These are phyloP conservation scores for Prietella phreatophila DNA, from an alignment of 2,113 vertebrate genomes.

Conservation along the genomic window DNA sequence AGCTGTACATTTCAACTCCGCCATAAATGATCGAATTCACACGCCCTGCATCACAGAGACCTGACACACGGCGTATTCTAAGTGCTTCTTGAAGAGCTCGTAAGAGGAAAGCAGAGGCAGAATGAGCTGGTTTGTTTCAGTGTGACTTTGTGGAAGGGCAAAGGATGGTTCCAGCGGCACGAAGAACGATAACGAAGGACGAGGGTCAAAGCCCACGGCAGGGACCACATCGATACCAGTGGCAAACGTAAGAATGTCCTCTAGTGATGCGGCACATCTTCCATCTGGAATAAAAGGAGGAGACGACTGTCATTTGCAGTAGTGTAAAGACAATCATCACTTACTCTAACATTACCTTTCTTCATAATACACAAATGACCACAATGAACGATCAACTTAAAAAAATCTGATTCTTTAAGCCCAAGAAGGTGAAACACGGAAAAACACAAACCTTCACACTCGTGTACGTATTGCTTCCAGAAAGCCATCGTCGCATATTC, in stretches of 20 bases:
- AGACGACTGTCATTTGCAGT: not conserved
- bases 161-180: constrained; percentile 48
- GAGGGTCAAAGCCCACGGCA: constrained; percentile 74
- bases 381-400: not conserved
- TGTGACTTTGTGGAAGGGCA: constrained; percentile 78
- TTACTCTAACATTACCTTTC: not conserved
- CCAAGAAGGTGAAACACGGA: not conserved
- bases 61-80: constrained; percentile 83
- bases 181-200: constrained; percentile 80
- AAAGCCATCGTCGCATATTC: constrained; percentile 66
- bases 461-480: constrained; percentile 84
- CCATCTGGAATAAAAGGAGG: constrained; percentile 72
- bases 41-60: constrained; percentile 59
- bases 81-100: constrained; percentile 79
- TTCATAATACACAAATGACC: not conserved
- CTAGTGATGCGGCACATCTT: constrained; percentile 76
- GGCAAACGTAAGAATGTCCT: constrained; percentile 82
- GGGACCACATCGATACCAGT: constrained; percentile 78
- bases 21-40: constrained; percentile 15
- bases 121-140: constrained; percentile 71
- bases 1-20: not conserved
- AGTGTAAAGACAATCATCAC: not conserved
- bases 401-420: too few species aligned
- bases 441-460: constrained; percentile 79
- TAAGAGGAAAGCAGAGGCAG: constrained; percentile 81